A percentile compares a stretch with the other conserved stretches of the same genome.
Conservation (phyloP, 2,113 vertebrate species). For the Phoxinus phoxinus region DNA sequence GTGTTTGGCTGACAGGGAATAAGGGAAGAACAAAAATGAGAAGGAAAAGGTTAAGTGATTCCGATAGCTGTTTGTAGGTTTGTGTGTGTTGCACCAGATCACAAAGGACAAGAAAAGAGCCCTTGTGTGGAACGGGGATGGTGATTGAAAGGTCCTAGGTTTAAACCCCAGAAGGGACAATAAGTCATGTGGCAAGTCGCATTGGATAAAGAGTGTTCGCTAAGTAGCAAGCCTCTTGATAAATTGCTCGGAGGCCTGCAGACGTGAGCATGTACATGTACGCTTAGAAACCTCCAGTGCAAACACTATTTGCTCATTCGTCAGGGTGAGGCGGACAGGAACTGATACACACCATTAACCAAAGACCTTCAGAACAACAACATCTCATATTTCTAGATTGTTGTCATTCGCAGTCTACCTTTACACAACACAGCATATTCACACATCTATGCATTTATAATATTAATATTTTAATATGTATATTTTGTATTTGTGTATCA, state of each 20-base stretch:
- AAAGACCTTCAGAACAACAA: not conserved
- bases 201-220: not conserved
- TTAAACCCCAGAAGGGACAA: not conserved
- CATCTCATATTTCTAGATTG: not conserved
- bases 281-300: slow-evolving; percentile 2
- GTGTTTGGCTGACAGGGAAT: slow-evolving; percentile 43
- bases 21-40: not conserved
- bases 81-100: not conserved
- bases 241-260: not conserved
- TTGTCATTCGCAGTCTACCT: not conserved
- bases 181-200: not conserved
- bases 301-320: not conserved
- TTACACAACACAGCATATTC: not conserved
- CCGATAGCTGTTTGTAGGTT: not conserved
- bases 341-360: not conserved
- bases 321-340: not conserved
- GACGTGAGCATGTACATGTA: slow-evolving; percentile 12
- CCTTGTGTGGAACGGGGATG: not conserved
- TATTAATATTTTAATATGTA: no score
- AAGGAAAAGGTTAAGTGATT: not conserved
- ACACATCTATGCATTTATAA: no score
- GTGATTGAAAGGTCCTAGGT: not conserved
- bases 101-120: not conserved
- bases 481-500: no score
- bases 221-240: not conserved